These are phyloP conservation scores for Apantesis nais DNA, from an alignment of 2,888 invertebrate genomes.

Conservation along the genomic window DNA sequence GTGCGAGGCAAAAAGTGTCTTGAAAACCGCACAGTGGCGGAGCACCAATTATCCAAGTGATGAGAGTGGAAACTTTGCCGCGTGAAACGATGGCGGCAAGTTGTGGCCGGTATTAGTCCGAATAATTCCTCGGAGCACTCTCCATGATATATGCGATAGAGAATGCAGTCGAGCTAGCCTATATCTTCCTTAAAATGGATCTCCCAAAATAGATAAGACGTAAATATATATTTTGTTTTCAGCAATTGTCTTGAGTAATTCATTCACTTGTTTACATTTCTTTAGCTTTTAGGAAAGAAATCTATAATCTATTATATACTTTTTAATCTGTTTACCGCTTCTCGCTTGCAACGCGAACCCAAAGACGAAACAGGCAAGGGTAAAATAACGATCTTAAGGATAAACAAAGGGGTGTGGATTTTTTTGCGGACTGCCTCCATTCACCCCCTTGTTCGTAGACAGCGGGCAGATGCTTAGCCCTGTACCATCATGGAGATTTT, in stretches of 20 bases:
- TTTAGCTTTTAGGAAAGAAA: not conserved
- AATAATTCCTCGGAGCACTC: too few relatives aligned
- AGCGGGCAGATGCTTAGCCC: slow-evolving; percentile 42
- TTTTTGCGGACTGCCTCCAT: slow-evolving; percentile 47
- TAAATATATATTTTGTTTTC: too few relatives aligned
- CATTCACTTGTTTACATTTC: not conserved
- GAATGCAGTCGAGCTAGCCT: too few relatives aligned
- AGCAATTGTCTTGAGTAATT: not conserved
- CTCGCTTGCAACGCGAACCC: slow-evolving; percentile 37
- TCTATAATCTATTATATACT: not conserved
- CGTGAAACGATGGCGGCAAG: too few relatives aligned
- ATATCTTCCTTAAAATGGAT: too few relatives aligned
- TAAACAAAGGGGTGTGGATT: slow-evolving; percentile 62
- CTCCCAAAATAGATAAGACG: too few relatives aligned
- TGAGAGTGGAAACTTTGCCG: too few relatives aligned
- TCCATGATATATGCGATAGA: too few relatives aligned
- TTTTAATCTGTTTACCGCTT: slow-evolving; percentile 6
- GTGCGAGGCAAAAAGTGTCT: too few relatives aligned
- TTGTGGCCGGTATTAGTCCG: too few relatives aligned
- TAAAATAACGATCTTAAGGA: slow-evolving; percentile 71
- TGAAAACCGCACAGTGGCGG: too few relatives aligned
- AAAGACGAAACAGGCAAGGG: slow-evolving; percentile 66
- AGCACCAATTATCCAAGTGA: too few relatives aligned
- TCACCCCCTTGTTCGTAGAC: slow-evolving; percentile 27
- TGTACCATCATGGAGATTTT: slow-evolving; percentile 36